A percentile compares a stretch with the other conserved stretches of the same genome.
These are phyloP conservation scores for Myotis findleyi DNA, from an alignment of 2,797 vertebrate species.

Conservation along the genomic window DNA sequence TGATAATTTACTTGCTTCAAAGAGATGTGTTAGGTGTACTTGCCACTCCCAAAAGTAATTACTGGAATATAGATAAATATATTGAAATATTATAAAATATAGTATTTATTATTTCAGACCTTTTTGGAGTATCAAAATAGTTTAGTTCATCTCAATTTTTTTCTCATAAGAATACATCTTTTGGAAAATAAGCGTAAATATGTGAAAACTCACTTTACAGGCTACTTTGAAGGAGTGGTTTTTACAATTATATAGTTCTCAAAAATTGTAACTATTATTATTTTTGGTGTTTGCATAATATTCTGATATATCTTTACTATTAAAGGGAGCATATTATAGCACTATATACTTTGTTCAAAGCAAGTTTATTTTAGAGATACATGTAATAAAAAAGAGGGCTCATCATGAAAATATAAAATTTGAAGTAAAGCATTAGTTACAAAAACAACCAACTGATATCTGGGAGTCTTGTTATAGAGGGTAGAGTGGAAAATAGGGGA, in stretches of 20 bases:
- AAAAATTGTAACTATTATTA: slow-evolving; percentile 23
- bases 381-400: slow-evolving; percentile 35
- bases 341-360: neutral
- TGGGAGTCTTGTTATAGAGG: neutral
- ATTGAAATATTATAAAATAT: slow-evolving; percentile 20
- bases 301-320: slow-evolving; percentile 18
- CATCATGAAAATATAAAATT: slow-evolving; percentile 39
- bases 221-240: neutral
- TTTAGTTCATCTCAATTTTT: slow-evolving; percentile 38
- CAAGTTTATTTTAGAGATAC: slow-evolving; percentile 17
- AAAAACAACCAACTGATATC: neutral
- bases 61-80: neutral
- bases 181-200: slow-evolving; percentile 18
- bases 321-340: neutral
- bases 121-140: slow-evolving; percentile 33
- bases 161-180: slow-evolving; percentile 17
- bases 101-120: neutral
- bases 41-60: slow-evolving; percentile 25
- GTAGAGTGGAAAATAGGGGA: neutral
- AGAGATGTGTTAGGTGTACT: slow-evolving; percentile 8
- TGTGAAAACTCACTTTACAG: slow-evolving; percentile 32
- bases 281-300: neutral
- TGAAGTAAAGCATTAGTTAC: slow-evolving; percentile 39
- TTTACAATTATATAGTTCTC: slow-evolving; percentile 13
- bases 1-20: slow-evolving; percentile 40